Evolutionary conservation across 2,888 invertebrate species (phyloP), one percentile per base, ranked within the genome.

Genomic region (Trissolcus brochymenae): DNA sequence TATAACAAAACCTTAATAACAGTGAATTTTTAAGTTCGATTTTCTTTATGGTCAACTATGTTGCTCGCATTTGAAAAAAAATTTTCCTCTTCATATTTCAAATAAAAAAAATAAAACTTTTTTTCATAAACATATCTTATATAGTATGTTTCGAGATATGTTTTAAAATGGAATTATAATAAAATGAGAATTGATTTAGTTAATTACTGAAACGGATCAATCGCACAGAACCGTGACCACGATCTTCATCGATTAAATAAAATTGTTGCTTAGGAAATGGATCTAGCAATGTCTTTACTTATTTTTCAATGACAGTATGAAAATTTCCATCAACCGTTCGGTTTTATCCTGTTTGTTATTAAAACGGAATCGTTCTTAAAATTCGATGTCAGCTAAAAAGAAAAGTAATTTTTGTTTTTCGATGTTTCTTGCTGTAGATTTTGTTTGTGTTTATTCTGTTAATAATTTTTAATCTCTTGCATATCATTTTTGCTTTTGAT

Each of bases 201-300:
- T 4, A 29, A 29, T 35, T 35, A 35, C 1, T 35, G 35, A 4
- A 11, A 9, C 7, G 11, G 14, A 25, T 17, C 16, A 41, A 40
- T 17, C 14, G 13, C 62, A 62, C 60, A 50, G 35, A 61, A 61
- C 29, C 43, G 7, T n/a, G 35, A 41, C 41, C 40, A 21, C 21
- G n/a, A 57, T 66, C 41, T 40, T n/a, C 50, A 66, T 66, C 41
- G 66, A 66, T 66, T 59, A 57, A 67, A 67, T 59, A 67, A 49
- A 57, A 49, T 57, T 40, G 67, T 67, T 59, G 57, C 51, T 59
- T 21, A 53, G 67, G 25, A 55, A 17, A 55, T 55, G 25, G 25
- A 46, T 64, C 53, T 29, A 54, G 21, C n/a, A 53, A 11, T 6
- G 19, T 19, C 46, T 6, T 46, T 16, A 14, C 14, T 0, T 13